Evolutionary conservation across 2,113 vertebrate species (phyloP), one percentile per base, ranked within the genome.

Genomic region (Corydoras maculifer): DNA sequence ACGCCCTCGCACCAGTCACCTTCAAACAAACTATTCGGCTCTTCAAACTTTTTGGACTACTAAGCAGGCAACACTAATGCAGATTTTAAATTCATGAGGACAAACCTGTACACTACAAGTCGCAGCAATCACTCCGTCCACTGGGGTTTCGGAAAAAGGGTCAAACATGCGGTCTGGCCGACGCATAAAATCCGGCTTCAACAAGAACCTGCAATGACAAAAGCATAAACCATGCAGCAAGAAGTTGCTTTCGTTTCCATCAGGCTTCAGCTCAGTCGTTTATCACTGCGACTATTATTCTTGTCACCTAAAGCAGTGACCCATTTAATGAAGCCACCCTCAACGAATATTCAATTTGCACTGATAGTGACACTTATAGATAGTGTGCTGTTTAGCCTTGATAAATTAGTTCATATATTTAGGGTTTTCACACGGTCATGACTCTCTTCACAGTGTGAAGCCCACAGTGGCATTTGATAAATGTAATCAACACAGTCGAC

Each of bases 131-230:
- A 94, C 93, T 35, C 93, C 92, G 12, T 94, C 92, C 48, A 94
- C 93, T 62, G 93, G 93, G 4, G 93, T 94, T 82, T 94, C 93
- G 10, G 93, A 94, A 82, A 94, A 94, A 0, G 93, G 93, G 74
- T 94, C 93, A 76, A 94, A 94, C 0, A 90, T 94, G 62, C 93
- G 74, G 70, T 94, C 92, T 0, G 93, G 92, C 2, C 93, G 84
- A 1, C 92, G 83, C 93, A 94, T 94, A 80, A 94, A 94, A 76
- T 94, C 93, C 57, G 93, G 93, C 75, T 94, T 94, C 48, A 94
- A 90, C 5, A 94, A 86, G 68, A 89, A 94, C 71, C 93, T 94
- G 78, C 8, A 62, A 70, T 6, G 3, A 10, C 10, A 60, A 62
- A 72, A 69, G 53, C 29, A 59, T 12, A 8, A 58, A 65, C 4